Conservation (phyloP, 2,888 invertebrate species). For the Galerucella nymphaeae region DNA sequence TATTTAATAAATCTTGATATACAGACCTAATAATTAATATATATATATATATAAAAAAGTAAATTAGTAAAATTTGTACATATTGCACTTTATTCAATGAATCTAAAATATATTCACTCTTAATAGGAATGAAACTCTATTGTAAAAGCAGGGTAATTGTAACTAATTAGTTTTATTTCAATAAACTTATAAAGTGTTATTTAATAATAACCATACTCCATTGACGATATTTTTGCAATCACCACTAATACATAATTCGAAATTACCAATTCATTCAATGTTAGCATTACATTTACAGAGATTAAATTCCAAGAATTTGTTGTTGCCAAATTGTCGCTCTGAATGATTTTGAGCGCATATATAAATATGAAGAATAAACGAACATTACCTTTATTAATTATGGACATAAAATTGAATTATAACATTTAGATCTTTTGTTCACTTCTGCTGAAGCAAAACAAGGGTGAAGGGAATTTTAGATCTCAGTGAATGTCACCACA, state of each 20-base stretch:
- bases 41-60: constrained; percentile 61
- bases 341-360: too few species aligned
- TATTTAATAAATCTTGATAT: constrained; percentile 63
- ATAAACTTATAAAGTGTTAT: constrained; percentile 23
- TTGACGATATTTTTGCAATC: neutral
- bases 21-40: constrained; percentile 63
- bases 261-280: neutral
- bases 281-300: neutral
- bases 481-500: too few species aligned
- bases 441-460: too few species aligned
- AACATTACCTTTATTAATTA: too few species aligned
- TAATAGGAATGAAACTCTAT: constrained; percentile 57
- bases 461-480: too few species aligned
- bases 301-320: neutral
- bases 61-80: constrained; percentile 76
- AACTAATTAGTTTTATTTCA: constrained; percentile 32
- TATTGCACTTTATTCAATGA: constrained; percentile 73
- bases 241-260: neutral
- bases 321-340: too few species aligned
- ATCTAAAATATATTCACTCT: constrained; percentile 58
- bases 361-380: too few species aligned
- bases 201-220: neutral
- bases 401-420: too few species aligned
- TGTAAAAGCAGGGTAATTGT: constrained; percentile 49
- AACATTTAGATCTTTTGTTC: too few species aligned